phyloP scores from a whole-genome alignment of 2,888 invertebrate genomes.

The Thymelicus sylvestris region DNA sequence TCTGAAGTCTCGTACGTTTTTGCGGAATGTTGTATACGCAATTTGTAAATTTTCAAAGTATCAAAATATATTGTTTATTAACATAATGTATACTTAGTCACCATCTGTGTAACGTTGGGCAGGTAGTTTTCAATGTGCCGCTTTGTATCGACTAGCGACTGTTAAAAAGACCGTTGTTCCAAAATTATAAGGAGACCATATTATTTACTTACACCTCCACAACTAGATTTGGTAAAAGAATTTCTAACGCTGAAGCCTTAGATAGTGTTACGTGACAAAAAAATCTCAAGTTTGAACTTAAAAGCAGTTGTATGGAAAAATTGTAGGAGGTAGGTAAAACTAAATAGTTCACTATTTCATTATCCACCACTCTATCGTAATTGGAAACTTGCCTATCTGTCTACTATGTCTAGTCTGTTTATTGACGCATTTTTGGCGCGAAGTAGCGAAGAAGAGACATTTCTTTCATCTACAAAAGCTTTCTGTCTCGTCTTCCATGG shows the following conservation, averaged over 20 bases:
- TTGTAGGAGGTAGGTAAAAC: not conserved
- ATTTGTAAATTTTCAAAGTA: conserved; percentile 1
- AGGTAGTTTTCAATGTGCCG: no score
- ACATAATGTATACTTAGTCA: not conserved
- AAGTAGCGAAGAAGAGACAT: not conserved
- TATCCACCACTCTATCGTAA: not conserved
- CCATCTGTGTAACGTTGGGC: not conserved
- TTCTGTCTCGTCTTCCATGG: not conserved
- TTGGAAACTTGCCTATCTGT: not conserved
- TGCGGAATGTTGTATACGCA: not conserved
- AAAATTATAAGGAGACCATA: no score
- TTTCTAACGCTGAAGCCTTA: no score
- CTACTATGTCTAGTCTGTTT: not conserved
- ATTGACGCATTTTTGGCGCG: not conserved
- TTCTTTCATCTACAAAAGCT: not conserved
- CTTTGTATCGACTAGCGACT: no score
- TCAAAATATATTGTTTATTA: not conserved
- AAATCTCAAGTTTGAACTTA: no score
- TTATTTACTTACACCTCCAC: no score
- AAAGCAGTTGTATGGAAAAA: not conserved
- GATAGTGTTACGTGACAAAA: no score
- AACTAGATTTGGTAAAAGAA: no score
- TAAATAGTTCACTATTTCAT: no score
- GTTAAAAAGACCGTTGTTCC: no score
- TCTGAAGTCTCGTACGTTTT: not conserved